Evolutionary conservation across 2,797 vertebrate species (phyloP), one percentile per base, ranked within the genome.

Genomic region (Lepus oiostolus): DNA sequence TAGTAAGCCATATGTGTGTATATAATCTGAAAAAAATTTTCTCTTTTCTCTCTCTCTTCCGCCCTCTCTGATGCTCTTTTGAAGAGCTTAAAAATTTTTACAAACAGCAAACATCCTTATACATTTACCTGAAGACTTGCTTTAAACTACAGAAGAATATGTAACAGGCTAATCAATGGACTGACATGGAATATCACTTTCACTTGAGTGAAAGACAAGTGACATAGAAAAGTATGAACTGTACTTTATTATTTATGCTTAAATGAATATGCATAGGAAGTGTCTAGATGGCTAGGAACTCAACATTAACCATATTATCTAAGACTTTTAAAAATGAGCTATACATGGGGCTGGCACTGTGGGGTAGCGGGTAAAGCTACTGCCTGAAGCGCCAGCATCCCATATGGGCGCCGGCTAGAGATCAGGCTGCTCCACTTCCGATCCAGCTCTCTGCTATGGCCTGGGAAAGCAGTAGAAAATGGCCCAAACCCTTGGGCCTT

Each of bases 241-340:
- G 14, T 26, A 84, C 42, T 75, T 24, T 11, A 58, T 32, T 60
- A 84, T 67, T 91, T 83, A 75, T 75, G 22, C 75, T 92, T 79
- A 72, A 72, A 85, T 14, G 10, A 19, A 74, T 17, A 50, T 26
- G 62, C 5, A 88, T 12, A 87, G 71, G 54, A 91, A 80, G 4
- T 17, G 67, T 42, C 42, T 87, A 82, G 17, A 84, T 71, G 24
- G 9, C 35, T 19, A 11, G 32, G 54, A 16, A 77, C 63, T 65
- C 70, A 84, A 82, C 28, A 83, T 60, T 90, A 71, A 87, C 21
- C 30, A 86, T 42, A 67, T 63, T 67, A 87, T 26, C 86, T 42
- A 86, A 70, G 6, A 47, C 32, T 58, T 89, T 89, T 80, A 19
- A 94, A 93, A 91, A n/a, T 85, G 12, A 88, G 50, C 19, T 90